Evolutionary conservation across 2,888 invertebrate genomes (phyloP).

Genomic region (Thumatha senex): DNA sequence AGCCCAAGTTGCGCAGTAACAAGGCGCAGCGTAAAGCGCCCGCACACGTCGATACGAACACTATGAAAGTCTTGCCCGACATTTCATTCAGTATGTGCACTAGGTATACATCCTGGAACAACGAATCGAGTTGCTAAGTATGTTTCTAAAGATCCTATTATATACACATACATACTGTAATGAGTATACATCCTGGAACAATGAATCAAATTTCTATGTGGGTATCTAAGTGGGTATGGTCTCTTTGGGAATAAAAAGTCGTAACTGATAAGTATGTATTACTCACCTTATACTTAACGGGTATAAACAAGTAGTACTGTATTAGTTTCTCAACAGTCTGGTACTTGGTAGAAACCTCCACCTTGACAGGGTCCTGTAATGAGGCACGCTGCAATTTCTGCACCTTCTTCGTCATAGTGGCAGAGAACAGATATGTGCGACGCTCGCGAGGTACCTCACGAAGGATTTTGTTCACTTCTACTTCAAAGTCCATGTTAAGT

Average conservation of each 20-base stretch:
- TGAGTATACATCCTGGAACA: constrained; percentile 94
- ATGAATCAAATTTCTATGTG: too few relatives aligned
- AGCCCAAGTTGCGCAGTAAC: constrained; percentile 94
- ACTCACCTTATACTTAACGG: constrained; percentile 95
- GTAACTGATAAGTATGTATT: background rate
- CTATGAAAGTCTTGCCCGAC: constrained; percentile 97
- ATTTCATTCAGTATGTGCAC: constrained; percentile 97
- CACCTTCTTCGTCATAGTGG: constrained; percentile 99
- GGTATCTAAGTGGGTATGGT: too few relatives aligned
- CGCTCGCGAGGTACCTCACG: constrained; percentile 95
- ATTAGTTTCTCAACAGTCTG: constrained; percentile 98
- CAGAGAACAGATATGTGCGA: constrained; percentile 97
- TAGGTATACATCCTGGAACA: constrained; percentile 94
- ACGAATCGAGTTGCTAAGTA: too few relatives aligned
- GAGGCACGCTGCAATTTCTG: constrained; percentile 98
- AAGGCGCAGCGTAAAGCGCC: constrained; percentile 95
- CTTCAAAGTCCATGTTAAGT: constrained; percentile 99
- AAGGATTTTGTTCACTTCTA: constrained; percentile 98
- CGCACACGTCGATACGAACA: constrained; percentile 98
- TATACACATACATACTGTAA: constrained; percentile 90
- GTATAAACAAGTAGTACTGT: constrained; percentile 97
- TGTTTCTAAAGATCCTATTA: too few relatives aligned
- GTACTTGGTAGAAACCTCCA: constrained; percentile 98
- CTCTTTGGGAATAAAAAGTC: too few relatives aligned
- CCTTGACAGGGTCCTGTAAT: constrained; percentile 95